Conservation (phyloP, 2,113 vertebrate species). For the Promerops cafer region DNA sequence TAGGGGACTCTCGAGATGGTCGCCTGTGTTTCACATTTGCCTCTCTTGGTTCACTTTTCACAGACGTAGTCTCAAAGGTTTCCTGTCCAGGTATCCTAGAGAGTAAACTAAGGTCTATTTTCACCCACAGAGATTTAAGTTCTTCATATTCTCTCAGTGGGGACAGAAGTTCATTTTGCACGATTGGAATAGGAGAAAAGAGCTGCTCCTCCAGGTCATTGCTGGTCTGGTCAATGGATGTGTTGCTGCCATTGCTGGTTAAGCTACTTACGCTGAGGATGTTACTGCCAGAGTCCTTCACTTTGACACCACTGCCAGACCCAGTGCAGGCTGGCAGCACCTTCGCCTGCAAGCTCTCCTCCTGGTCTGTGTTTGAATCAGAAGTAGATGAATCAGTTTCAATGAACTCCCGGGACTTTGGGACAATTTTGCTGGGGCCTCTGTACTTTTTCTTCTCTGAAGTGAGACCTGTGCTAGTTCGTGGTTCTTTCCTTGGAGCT, state of each 20-base stretch:
- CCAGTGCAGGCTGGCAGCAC: conserved; percentile 69
- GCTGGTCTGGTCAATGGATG: conserved; percentile 80
- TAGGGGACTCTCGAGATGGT: conserved; percentile 76
- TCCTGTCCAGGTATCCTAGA: conserved; percentile 82
- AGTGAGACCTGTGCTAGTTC: conserved; percentile 68
- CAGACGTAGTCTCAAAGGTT: conserved; percentile 47
- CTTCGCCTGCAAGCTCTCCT: conserved; percentile 82
- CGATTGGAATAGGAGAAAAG: conserved; percentile 74
- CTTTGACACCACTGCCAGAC: conserved; percentile 57
- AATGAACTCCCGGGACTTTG: conserved; percentile 95
- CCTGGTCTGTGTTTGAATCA: conserved; percentile 90
- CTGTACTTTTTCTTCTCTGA: conserved; percentile 90
- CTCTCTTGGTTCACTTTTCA: conserved; percentile 76
- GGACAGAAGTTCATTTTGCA: conserved; percentile 81
- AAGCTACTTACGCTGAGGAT: conserved; percentile 79
- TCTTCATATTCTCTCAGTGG: conserved; percentile 84
- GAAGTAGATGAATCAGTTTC: conserved; percentile 94
- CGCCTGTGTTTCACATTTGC: conserved; percentile 77
- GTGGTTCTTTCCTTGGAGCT: conserved; percentile 91
- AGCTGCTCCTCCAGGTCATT: conserved; percentile 78
- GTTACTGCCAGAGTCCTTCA: conserved; percentile 71
- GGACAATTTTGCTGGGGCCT: conserved; percentile 86
- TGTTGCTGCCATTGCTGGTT: conserved; percentile 69
- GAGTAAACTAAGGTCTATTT: conserved; percentile 87
- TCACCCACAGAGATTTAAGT: conserved; percentile 89